Evolutionary conservation across 35 echinoderm and acorn worm species (phyloP), one percentile per base, ranked within the genome.

Genomic region (Amphiura filiformis): DNA sequence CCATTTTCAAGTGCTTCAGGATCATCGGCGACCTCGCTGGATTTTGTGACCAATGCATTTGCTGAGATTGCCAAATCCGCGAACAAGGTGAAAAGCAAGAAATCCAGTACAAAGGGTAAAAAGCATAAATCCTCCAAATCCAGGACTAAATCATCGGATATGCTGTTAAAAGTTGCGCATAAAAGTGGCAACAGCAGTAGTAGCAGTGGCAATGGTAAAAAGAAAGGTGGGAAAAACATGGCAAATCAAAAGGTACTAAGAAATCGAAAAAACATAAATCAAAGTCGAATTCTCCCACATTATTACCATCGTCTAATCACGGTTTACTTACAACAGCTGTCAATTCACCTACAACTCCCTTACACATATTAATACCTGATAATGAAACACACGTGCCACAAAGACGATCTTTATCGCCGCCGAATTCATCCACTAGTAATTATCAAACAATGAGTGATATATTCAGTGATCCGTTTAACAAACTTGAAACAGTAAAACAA

Each of bases 341-440:
- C 4, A 70, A 18, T 30, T 70, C 61, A 18, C 92, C 92, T 18
- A 92, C 94, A 44, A 77, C 87, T 81, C 94, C 94, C 76, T 76
- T 96, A 17, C 91, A 91, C 39, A 96, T 96, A 32, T 77, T 91
- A 39, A 96, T 96, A 61, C 94, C 94, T 77, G 90, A 96, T 86
- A 76, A 92, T 28, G 86, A 91, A 77, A 82, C 83, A 1, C 84
- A 78, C 47, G 78, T 70, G 26, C 61, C 61, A 70, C 61, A 70
- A 70, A 70, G 61, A 70, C 61, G 26, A 30, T 70, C 41, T 4
- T 4, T 47, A 47, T 9, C 61, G 1, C 61, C 61, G 2, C 61
- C 26, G 2, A 3, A 30, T 18, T 13, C 61, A 70, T 18, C 61
- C 9, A 70, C 11, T 26, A 70, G 15, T 70, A 70, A 2, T n/a